phyloP scores from a whole-genome alignment of 2,888 invertebrate species.

The Drosophila mulleri region DNA sequence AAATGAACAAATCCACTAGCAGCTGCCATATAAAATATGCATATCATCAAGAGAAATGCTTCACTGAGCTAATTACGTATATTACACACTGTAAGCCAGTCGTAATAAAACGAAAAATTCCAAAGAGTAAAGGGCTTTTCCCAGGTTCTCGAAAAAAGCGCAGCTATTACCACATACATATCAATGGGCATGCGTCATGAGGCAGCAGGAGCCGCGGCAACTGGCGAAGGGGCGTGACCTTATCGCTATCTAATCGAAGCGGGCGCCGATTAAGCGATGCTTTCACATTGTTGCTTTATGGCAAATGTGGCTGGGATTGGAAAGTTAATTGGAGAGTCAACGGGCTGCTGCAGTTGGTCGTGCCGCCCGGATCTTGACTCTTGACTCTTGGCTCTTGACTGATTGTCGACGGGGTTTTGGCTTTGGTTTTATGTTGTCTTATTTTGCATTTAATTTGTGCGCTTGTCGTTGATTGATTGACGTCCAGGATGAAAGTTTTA shows the following conservation, averaged over 20 bases:
- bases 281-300: conserved; percentile 44
- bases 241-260: conserved; percentile 61
- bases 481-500: conserved; percentile 72
- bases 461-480: conserved; percentile 77
- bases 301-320: conserved; percentile 34
- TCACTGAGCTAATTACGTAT: neutral
- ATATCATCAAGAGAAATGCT: neutral
- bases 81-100: conserved; percentile 24
- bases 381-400: conserved; percentile 51
- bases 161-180: conserved; percentile 9
- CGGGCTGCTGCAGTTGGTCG: conserved; percentile 10
- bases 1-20: neutral
- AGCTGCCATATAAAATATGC: neutral
- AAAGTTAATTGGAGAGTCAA: conserved; percentile 59
- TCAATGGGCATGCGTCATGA: neutral
- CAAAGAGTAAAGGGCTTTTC: neutral
- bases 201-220: neutral
- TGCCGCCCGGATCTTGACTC: conserved; percentile 17
- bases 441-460: conserved; percentile 74
- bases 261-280: conserved; percentile 59
- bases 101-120: neutral
- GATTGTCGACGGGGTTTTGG: conserved; percentile 56
- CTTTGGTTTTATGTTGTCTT: conserved; percentile 55
- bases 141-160: neutral
- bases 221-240: conserved; percentile 16